Conservation (phyloP, 2,888 invertebrate species). For the Sminthurinus aureus region DNA sequence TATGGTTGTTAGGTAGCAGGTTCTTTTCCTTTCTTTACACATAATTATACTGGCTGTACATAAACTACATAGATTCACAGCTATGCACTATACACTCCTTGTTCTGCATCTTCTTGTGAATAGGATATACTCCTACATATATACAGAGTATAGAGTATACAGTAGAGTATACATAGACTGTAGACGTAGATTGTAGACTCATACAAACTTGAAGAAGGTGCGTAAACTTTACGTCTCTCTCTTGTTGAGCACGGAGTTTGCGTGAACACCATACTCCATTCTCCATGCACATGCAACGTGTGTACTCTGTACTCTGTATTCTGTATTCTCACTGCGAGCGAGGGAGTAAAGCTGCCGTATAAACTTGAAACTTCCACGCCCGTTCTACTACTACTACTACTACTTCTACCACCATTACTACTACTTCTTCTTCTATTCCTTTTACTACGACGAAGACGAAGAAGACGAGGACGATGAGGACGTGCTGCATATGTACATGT, state of each 20-base stretch:
- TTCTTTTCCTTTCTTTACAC: background rate
- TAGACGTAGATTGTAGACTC: too few relatives aligned
- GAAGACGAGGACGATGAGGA: background rate
- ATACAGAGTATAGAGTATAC: too few relatives aligned
- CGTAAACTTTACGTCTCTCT: background rate
- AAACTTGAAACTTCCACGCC: conserved; percentile 10
- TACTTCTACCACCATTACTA: too few relatives aligned
- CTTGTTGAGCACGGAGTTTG: background rate
- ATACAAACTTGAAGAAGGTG: background rate
- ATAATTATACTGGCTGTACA: background rate
- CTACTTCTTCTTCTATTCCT: too few relatives aligned
- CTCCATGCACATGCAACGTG: background rate
- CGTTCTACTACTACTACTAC: background rate
- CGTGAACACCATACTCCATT: background rate
- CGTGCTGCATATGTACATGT: conserved; percentile 14
- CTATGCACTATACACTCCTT: too few relatives aligned
- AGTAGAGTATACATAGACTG: too few relatives aligned
- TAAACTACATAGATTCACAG: too few relatives aligned
- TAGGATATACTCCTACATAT: background rate
- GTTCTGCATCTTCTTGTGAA: background rate
- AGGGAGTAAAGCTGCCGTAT: background rate
- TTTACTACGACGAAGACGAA: too few relatives aligned
- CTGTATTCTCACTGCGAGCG: background rate
- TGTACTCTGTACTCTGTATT: background rate
- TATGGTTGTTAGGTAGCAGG: background rate